A percentile compares a stretch with the other conserved stretches of the same genome.
Evolutionary conservation across 2,888 invertebrate species (phyloP).

Genomic region (Agrochola macilenta): DNA sequence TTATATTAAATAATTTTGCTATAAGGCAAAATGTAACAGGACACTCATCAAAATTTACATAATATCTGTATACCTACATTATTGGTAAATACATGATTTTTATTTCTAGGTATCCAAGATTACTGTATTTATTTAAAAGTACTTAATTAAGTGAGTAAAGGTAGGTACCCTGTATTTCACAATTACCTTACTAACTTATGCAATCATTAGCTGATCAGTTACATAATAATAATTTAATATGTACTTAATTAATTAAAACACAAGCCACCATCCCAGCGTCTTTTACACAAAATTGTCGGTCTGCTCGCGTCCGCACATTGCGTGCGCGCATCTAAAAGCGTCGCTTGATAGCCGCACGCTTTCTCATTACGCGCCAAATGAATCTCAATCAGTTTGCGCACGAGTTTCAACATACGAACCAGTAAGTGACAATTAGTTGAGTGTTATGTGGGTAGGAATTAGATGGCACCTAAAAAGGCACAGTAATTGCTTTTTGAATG

Average conservation of each 20-base stretch:
- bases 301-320: slow-evolving; percentile 53
- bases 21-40: no score
- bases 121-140: background rate
- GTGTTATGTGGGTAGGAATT: slow-evolving; percentile 54
- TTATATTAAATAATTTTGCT: no score
- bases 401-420: slow-evolving; percentile 53
- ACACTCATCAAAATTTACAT: no score
- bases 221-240: slow-evolving; percentile 26
- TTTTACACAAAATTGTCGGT: slow-evolving; percentile 47
- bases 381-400: slow-evolving; percentile 66
- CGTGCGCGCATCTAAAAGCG: slow-evolving; percentile 60
- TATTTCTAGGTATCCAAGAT: no score
- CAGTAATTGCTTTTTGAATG: slow-evolving; percentile 51
- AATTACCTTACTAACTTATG: background rate
- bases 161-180: background rate
- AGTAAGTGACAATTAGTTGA: slow-evolving; percentile 57
- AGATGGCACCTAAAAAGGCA: slow-evolving; percentile 52
- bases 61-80: no score
- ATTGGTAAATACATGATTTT: no score
- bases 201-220: slow-evolving; percentile 5
- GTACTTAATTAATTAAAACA: slow-evolving; percentile 37
- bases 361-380: slow-evolving; percentile 68
- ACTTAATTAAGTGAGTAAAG: background rate
- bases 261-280: slow-evolving; percentile 25
- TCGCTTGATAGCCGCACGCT: slow-evolving; percentile 62